Evolutionary conservation across 2,113 vertebrate species (phyloP).

Genomic region (Grammomys surdaster): DNA sequence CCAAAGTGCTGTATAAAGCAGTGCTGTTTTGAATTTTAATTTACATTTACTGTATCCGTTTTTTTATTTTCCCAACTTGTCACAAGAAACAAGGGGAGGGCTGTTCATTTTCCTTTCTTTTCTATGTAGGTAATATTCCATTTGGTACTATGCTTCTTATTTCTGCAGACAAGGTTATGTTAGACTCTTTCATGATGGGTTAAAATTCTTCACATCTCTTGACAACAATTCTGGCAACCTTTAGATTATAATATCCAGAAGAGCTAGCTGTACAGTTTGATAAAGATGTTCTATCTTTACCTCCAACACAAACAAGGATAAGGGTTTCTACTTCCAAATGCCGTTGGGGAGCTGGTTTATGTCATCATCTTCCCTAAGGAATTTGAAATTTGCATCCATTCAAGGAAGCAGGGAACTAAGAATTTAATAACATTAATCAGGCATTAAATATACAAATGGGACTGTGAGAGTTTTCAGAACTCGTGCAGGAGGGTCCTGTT

Average conservation of each 20-base stretch:
- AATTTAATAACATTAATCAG: constrained; percentile 9
- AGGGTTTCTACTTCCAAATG: constrained; percentile 21
- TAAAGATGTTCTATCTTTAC: constrained; percentile 65
- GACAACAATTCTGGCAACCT: constrained; percentile 46
- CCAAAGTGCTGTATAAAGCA: not conserved
- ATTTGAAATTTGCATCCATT: constrained; percentile 52
- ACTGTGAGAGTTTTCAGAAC: not conserved
- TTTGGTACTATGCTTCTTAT: constrained; percentile 1
- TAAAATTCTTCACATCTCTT: constrained; percentile 14
- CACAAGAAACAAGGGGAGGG: not conserved
- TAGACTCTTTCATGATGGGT: not conserved
- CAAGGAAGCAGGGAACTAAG: constrained; percentile 16
- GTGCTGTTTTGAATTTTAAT: not conserved
- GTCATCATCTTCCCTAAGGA: constrained; percentile 38
- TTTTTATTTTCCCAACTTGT: constrained; percentile 30
- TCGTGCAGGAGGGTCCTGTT: not conserved
- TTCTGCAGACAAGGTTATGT: not conserved
- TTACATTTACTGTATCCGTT: not conserved
- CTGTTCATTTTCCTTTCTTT: not conserved
- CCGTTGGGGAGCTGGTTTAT: constrained; percentile 58
- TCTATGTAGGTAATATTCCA: constrained; percentile 3
- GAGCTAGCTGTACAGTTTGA: constrained; percentile 10
- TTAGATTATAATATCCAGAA: constrained; percentile 49
- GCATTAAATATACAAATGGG: not conserved
- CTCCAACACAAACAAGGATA: constrained; percentile 49